Percentiles rank a stretch among this genome's conserved stretches.
Evolutionary conservation across 2,113 vertebrate genomes (phyloP).

Genomic region (Dendrocopos noguchii): DNA sequence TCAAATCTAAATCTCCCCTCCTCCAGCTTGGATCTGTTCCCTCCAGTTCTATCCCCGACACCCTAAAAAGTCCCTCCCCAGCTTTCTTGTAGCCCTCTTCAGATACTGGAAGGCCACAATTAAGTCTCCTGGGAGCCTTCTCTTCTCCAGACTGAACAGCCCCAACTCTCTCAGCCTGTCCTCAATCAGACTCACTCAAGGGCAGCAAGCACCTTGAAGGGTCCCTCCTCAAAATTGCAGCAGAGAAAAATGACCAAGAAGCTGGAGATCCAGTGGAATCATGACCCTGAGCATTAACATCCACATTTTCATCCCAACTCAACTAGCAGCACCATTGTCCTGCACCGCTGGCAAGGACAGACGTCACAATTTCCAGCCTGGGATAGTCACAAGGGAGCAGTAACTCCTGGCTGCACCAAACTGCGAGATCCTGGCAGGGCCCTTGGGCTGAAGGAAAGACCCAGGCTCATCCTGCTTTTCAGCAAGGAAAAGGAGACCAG

Average conservation of each 20-base stretch:
- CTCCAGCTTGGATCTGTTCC: no score
- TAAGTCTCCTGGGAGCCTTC: no score
- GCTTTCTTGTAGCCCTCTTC: no score
- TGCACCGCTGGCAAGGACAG: background rate
- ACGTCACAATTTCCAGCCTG: background rate
- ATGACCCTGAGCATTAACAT: background rate
- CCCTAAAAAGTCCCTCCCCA: no score
- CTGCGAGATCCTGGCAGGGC: background rate
- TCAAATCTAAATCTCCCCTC: no score
- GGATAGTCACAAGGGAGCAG: background rate
- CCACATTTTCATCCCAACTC: background rate
- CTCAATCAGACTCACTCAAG: background rate
- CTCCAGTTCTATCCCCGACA: no score
- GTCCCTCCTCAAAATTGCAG: background rate
- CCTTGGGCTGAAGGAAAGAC: background rate
- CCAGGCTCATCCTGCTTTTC: background rate
- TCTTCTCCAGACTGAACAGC: no score
- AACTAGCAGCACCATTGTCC: background rate
- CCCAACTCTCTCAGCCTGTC: no score
- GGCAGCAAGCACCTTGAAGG: background rate
- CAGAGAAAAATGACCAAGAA: background rate
- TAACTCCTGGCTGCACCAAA: background rate
- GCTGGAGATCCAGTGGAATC: background rate
- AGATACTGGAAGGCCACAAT: no score
- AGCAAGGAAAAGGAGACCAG: background rate